A percentile compares a stretch with the other conserved stretches of the same genome.
These are phyloP conservation scores for Ardeotis arabs DNA, from an alignment of 2,113 vertebrate genomes.

Conservation along the genomic window DNA sequence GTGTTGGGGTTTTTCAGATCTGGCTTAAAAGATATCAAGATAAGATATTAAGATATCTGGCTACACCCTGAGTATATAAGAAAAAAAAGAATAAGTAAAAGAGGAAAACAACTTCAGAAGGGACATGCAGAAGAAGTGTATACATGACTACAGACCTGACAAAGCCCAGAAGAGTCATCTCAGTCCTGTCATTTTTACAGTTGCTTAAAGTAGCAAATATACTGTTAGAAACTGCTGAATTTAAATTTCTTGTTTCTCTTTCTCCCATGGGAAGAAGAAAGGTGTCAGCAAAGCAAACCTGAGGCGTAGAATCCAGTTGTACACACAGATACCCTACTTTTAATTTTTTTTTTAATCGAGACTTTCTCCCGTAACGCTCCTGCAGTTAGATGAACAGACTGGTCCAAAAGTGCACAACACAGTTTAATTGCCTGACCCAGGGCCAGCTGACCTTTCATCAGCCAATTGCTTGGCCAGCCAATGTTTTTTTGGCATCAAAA, in stretches of 20 bases:
- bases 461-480: background rate
- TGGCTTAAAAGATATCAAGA: background rate
- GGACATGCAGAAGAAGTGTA: background rate
- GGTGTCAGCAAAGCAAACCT: background rate
- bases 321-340: background rate
- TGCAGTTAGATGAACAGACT: background rate
- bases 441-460: background rate
- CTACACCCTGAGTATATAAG: background rate
- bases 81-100: background rate
- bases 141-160: fast-evolving
- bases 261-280: background rate
- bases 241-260: background rate
- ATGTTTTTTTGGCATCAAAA: background rate
- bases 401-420: background rate
- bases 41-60: background rate
- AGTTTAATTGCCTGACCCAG: background rate
- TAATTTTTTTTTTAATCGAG: background rate
- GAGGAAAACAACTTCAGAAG: background rate
- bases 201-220: background rate
- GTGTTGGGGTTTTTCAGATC: background rate
- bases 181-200: background rate
- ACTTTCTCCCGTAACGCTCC: background rate
- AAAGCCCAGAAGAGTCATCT: background rate
- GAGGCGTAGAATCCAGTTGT: background rate
- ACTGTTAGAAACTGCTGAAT: background rate